These are phyloP conservation scores for Bungarus multicinctus DNA, from an alignment of 2,113 vertebrate species.

Conservation along the genomic window DNA sequence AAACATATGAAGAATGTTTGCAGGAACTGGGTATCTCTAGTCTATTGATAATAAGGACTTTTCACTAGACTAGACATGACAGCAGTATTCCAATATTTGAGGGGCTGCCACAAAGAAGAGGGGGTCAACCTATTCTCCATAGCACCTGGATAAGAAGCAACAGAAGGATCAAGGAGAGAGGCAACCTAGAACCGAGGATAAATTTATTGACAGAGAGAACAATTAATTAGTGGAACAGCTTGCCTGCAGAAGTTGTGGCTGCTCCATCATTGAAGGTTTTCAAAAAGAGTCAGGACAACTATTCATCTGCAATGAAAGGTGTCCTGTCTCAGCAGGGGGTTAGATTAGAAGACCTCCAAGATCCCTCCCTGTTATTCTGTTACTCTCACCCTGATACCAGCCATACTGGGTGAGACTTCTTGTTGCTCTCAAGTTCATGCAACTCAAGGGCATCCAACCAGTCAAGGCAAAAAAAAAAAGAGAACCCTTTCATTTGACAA, in stretches of 20 bases:
- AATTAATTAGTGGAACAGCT: not conserved
- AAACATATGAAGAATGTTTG: not conserved
- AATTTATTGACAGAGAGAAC: not conserved
- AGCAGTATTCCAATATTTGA: not conserved
- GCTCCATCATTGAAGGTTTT: not conserved
- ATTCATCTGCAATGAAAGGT: not conserved
- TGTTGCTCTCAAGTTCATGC: not conserved
- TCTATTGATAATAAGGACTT: not conserved
- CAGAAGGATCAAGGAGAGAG: not conserved
- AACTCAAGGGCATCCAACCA: not conserved
- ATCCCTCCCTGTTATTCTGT: not conserved
- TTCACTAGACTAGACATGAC: not conserved
- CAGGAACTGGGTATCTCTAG: not conserved
- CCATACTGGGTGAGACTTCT: not conserved
- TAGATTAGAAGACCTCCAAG: not conserved
- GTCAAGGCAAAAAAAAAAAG: not conserved
- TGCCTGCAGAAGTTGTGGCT: not conserved
- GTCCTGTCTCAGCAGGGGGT: not conserved
- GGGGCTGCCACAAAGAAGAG: not conserved
- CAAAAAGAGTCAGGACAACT: not conserved
- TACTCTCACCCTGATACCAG: not conserved
- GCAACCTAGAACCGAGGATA: not conserved
- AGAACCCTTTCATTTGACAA: not conserved
- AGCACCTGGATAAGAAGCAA: not conserved
- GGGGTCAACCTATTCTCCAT: not conserved